Evolutionary conservation across 2,888 invertebrate species (phyloP).

Genomic region (Idaea aversata): DNA sequence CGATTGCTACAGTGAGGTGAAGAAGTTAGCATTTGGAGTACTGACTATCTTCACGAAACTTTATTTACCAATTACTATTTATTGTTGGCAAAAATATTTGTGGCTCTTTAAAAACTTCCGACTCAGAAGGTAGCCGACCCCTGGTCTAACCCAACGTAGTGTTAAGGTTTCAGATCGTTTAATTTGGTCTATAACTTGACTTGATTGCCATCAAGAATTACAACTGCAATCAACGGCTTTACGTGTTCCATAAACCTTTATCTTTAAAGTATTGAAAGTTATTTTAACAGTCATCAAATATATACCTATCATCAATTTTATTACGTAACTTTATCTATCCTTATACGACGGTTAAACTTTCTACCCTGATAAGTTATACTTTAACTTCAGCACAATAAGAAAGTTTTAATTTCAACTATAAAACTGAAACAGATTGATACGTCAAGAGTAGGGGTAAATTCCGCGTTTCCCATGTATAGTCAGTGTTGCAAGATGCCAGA

Average conservation of each 20-base stretch:
- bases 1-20: too few relatives aligned
- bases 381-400: background rate
- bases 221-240: background rate
- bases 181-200: background rate
- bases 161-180: too few relatives aligned
- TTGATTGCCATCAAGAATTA: background rate
- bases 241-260: background rate
- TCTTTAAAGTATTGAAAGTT: background rate
- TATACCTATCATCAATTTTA: background rate
- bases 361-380: background rate
- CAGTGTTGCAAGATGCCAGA: too few relatives aligned
- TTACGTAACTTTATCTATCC: background rate
- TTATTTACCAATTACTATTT: too few relatives aligned
- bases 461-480: too few relatives aligned
- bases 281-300: background rate
- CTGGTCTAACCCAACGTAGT: too few relatives aligned
- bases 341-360: background rate
- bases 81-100: too few relatives aligned
- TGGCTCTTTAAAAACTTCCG: too few relatives aligned
- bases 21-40: too few relatives aligned
- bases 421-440: slow-evolving; percentile 22
- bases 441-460: slow-evolving; percentile 15
- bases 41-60: too few relatives aligned
- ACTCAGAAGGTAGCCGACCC: too few relatives aligned
- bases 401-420: slow-evolving; percentile 4